Base-by-base conservation (phyloP, 30 jellyfish, hydroid and myxozoan genomes). In the Cassiopea andromeda region DNA sequence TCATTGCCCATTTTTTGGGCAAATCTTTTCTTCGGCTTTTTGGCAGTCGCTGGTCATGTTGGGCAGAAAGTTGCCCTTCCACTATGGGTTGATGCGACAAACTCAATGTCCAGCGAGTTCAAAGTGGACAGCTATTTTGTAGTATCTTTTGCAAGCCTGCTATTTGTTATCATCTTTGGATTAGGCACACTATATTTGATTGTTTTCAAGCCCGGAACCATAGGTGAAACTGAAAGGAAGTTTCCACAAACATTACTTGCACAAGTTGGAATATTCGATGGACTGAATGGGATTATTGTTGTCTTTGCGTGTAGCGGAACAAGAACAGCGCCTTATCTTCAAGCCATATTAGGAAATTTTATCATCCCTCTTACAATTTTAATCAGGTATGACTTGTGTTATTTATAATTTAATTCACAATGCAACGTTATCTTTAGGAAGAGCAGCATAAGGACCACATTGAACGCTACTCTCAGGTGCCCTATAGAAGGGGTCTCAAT, bases 321-420 rank as follows among this genome's bases (percentile, higher is more conserved):
- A 14, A 85, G 93, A 61, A 85, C 93, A 18, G 93, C 93, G 27
- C 93, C 93, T 7, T 85, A 85, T 48, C 84, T 85, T 46, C 93
- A 85, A 75, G 85, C 93, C 2, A 64, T 85, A 13, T 68, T 85
- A 70, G 85, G 85, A 60, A 85, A 75, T 76, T 85, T 61, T 60
- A 54, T 71, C 77, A 85, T 85, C 17, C 93, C 93, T 7, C 60
- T 85, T 74, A 85, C 93, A 18, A 45, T 85, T 54, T 57, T 61
- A 13, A 27, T 60, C 16, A 85, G 93, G 93, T 85, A 74, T 44
- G 87, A 45, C 16, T 1, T 46, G 46, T 48, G 38, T 54, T 54
- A 3, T 54, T 6, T 10, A 54, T 6, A 54, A 27, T 27, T 27
- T 27, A 27, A 27, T 0, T 27, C 38, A 27, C 38, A 27, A 27